Percentiles rank a stretch among this genome's conserved stretches.
Evolutionary conservation across 2,888 invertebrate species (phyloP).

Genomic region (Agrotis ipsilon): DNA sequence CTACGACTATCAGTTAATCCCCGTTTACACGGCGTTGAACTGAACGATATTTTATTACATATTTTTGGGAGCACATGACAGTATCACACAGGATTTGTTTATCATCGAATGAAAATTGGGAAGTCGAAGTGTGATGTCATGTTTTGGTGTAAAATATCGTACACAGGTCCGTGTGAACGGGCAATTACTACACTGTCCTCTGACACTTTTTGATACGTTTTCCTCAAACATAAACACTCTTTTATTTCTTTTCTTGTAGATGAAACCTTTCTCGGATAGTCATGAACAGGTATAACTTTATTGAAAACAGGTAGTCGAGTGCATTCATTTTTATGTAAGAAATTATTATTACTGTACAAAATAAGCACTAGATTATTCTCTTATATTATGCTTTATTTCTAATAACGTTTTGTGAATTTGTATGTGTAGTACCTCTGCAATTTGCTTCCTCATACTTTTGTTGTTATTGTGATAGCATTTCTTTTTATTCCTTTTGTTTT

Average conservation of each 20-base stretch:
- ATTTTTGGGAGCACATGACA: too few species aligned
- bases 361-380: conserved; percentile 66
- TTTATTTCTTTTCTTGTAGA: conserved; percentile 89
- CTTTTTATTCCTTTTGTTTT: conserved; percentile 4
- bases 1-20: conserved; percentile 21
- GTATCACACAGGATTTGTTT: too few species aligned
- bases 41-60: too few species aligned
- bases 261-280: conserved; percentile 91
- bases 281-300: conserved; percentile 88
- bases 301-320: conserved; percentile 82
- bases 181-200: conserved; percentile 3
- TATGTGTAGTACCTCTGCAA: conserved; percentile 55
- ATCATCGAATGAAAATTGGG: too few species aligned
- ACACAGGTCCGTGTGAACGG: too few species aligned
- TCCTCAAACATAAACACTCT: conserved; percentile 62
- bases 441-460: conserved; percentile 73
- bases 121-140: too few species aligned
- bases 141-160: too few species aligned
- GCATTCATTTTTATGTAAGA: conserved; percentile 77
- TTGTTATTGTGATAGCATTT: conserved; percentile 21
- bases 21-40: too few species aligned
- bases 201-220: conserved; percentile 47
- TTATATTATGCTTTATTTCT: conserved; percentile 67
- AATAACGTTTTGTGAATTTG: conserved; percentile 60
- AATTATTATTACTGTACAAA: conserved; percentile 74